Evolutionary conservation across 2,888 invertebrate species (phyloP).

Genomic region (Yponomeuta cagnagella): DNA sequence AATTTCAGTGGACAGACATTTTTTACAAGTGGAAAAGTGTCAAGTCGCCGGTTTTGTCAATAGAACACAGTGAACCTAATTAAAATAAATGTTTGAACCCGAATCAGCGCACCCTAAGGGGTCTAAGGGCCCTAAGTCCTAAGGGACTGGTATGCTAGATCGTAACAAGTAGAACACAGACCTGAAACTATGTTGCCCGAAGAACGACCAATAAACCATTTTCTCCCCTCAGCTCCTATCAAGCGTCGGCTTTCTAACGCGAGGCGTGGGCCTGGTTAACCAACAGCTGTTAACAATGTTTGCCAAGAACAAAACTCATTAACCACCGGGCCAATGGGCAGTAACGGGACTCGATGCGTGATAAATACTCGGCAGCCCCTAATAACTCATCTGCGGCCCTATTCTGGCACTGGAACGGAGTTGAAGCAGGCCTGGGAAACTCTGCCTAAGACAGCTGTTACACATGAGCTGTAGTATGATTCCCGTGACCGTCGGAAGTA

Average conservation of each 20-base stretch:
- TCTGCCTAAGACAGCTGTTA: background rate
- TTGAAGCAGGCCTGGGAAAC: background rate
- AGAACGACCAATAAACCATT: background rate
- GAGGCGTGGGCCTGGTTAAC: background rate
- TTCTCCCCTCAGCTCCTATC: background rate
- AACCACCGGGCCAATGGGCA: background rate
- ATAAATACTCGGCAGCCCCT: background rate
- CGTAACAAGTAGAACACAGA: too few species aligned
- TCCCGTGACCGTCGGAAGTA: background rate
- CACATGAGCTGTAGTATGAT: background rate
- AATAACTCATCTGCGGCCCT: background rate
- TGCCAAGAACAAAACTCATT: background rate
- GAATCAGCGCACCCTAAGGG: too few species aligned
- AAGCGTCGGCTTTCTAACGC: background rate
- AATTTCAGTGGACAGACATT: too few species aligned
- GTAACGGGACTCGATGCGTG: slow-evolving; percentile 1
- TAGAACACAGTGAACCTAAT: too few species aligned
- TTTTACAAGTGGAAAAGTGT: too few species aligned
- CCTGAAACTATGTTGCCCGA: background rate
- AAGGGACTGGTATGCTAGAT: too few species aligned
- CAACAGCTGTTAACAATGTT: background rate
- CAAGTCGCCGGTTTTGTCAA: too few species aligned
- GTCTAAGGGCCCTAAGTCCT: too few species aligned
- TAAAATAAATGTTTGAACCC: too few species aligned
- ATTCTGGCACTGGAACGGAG: background rate